Conservation (phyloP, 2,113 vertebrate genomes). For the Oceanodroma tethys region DNA sequence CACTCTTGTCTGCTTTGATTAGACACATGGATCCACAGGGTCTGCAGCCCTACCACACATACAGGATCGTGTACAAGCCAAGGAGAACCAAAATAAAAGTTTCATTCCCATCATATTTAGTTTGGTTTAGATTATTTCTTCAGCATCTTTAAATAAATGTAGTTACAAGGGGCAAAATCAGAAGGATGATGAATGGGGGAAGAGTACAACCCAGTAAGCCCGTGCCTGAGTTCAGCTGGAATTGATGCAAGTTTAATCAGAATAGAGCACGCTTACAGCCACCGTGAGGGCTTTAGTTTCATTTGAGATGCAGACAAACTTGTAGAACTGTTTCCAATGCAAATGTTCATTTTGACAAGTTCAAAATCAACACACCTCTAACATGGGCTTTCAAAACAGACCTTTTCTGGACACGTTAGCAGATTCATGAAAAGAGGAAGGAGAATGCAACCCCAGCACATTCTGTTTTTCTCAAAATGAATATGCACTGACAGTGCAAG, state of each 20-base stretch:
- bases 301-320: background rate
- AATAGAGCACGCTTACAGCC: background rate
- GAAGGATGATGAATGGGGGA: background rate
- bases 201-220: background rate
- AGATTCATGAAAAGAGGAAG: background rate
- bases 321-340: background rate
- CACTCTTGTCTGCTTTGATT: background rate
- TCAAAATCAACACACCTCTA: constrained; percentile 22
- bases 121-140: background rate
- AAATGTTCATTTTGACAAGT: background rate
- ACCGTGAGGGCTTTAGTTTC: background rate
- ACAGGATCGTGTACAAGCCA: background rate
- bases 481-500: background rate
- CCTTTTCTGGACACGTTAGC: background rate
- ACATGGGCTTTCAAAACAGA: constrained; percentile 24
- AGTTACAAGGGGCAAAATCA: background rate
- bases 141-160: background rate
- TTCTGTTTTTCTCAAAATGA: constrained; percentile 36
- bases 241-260: background rate
- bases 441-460: constrained; percentile 45
- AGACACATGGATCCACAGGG: background rate
- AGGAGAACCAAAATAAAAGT: background rate
- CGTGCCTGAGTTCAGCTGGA: background rate
- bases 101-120: background rate
- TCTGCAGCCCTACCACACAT: background rate